These are phyloP conservation scores for Ceyx margarethae DNA, from an alignment of 2,113 vertebrate species.

Conservation along the genomic window DNA sequence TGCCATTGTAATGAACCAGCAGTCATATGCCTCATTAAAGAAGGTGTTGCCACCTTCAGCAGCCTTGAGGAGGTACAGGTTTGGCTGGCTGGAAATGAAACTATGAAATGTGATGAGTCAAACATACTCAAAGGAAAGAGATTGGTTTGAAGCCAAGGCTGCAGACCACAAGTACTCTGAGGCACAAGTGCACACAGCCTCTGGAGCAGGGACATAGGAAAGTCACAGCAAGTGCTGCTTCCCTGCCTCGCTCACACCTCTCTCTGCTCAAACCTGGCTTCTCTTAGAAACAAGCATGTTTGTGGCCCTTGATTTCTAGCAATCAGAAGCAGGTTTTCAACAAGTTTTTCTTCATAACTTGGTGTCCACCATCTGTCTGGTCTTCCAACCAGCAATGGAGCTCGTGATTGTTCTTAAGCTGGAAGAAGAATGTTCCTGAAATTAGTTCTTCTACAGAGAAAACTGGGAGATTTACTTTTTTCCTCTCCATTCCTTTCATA, in stretches of 20 bases:
- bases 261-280: neutral
- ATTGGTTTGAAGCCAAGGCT: constrained; percentile 19
- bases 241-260: neutral
- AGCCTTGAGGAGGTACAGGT: constrained; percentile 66
- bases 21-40: constrained; percentile 62
- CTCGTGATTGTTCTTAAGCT: neutral
- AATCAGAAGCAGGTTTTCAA: neutral
- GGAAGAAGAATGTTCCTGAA: neutral
- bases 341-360: neutral
- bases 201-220: neutral
- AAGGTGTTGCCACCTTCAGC: constrained; percentile 72
- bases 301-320: neutral
- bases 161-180: constrained; percentile 41
- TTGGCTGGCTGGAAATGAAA: constrained; percentile 70
- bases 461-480: neutral
- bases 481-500: neutral
- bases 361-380: neutral
- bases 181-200: neutral
- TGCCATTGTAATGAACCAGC: constrained; percentile 68
- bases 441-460: neutral
- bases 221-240: neutral
- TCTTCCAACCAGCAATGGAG: rapidly evolving
- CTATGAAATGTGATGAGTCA: constrained; percentile 73
- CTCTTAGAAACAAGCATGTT: neutral
- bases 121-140: constrained; percentile 26